Base-by-base conservation (phyloP, 1,140 invertebrate species). In the Cardiocondyla obscurior region DNA sequence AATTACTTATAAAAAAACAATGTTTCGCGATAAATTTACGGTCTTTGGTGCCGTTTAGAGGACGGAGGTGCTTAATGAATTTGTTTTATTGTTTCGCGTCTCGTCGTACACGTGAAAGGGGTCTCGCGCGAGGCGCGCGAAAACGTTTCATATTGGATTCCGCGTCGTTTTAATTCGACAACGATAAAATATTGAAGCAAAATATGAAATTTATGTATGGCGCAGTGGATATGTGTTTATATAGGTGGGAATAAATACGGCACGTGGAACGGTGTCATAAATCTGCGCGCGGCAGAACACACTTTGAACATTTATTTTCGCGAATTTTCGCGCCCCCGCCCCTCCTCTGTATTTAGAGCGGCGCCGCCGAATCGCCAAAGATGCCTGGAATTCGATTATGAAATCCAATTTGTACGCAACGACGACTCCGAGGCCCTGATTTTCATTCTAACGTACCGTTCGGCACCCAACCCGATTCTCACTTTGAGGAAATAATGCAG, bases 101-200 rank as follows among this genome's bases (percentile, higher is more conserved):
- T 74, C 30, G 6, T 60, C 57, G 67, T 19, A 60, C 51, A 28
- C 19, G 46, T 49, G 55, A 39, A 60, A 62, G 30, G 62, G 60
- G 46, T 55, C 39, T 22, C 36, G 25, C 4, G 28, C 30, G 33
- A 14, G 22, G 79, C 22, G 33, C 42, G 51, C 36, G 55, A 76
- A 51, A 82, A 62, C 69, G 33, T 82, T 82, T 62, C 81, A 82
- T 58, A 58, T 76, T 53, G 70, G 30, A 77, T 82, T 55, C 42
- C 55, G 69, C 44, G 70, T 22, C 42, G 72, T 82, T 82, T 82
- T 62, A 74, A 82, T 82, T 57, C 44, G 74, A 79, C 74, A 79
- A 36, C 74, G 74, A 79, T 79, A 79, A 79, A 79, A 79, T 79
- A 79, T 79, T 79, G 74, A 79, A 79, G 74, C 74, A 69, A 79